phyloP scores from a whole-genome alignment of 2,113 vertebrate genomes.

The Pollachius pollachius region DNA sequence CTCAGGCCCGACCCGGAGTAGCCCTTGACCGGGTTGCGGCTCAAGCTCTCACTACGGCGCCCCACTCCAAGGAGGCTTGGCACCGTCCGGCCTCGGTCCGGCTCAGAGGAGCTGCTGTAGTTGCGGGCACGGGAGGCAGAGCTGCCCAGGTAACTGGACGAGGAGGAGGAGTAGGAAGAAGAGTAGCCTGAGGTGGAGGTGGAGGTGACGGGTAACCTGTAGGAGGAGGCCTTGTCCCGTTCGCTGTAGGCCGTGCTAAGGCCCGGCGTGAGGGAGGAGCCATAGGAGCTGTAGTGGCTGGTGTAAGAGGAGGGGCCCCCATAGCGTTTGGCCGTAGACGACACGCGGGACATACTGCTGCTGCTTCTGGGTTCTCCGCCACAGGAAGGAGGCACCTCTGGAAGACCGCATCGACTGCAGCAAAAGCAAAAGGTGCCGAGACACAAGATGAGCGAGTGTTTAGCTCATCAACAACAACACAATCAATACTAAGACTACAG shows the following conservation, averaged over 20 bases:
- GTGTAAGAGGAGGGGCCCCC: slow-evolving; percentile 76
- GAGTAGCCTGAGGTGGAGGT: slow-evolving; percentile 75
- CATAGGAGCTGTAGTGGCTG: slow-evolving; percentile 83
- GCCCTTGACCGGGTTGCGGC: slow-evolving; percentile 68
- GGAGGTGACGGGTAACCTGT: slow-evolving; percentile 54
- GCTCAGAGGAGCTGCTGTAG: slow-evolving; percentile 75
- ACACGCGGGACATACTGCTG: slow-evolving; percentile 86
- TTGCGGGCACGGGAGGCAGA: slow-evolving; percentile 68
- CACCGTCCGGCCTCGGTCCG: slow-evolving; percentile 73
- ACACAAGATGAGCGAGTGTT: slow-evolving; percentile 27
- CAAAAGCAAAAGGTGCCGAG: slow-evolving; percentile 34
- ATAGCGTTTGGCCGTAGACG: slow-evolving; percentile 91
- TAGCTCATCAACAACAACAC: slow-evolving; percentile 42
- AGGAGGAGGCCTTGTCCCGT: slow-evolving; percentile 76
- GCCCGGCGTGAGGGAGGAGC: slow-evolving; percentile 78
- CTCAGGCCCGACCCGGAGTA: slow-evolving; percentile 71
- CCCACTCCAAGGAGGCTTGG: slow-evolving; percentile 59
- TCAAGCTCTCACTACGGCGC: slow-evolving; percentile 82
- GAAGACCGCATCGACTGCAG: slow-evolving; percentile 86
- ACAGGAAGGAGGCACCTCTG: slow-evolving; percentile 54
- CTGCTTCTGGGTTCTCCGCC: slow-evolving; percentile 76
- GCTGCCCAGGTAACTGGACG: slow-evolving; percentile 78
- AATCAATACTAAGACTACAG: slow-evolving; percentile 30
- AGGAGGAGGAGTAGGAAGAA: slow-evolving; percentile 53
- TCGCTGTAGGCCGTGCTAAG: slow-evolving; percentile 77